Evolutionary conservation across 2,113 vertebrate species (phyloP).

Genomic region (Copsychus sechellarum): DNA sequence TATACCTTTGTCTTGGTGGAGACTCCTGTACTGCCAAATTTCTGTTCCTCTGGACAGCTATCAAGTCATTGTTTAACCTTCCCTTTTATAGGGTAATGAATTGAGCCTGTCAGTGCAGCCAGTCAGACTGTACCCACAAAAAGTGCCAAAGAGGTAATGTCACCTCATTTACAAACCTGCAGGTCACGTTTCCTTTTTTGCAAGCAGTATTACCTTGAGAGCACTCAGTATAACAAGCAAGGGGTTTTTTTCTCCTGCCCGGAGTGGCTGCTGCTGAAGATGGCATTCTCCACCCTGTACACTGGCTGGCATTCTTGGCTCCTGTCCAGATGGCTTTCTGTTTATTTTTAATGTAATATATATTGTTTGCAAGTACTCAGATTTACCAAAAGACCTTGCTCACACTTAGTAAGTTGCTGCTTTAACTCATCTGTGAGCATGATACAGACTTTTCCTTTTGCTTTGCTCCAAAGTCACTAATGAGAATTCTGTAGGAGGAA

Average conservation of each 20-base stretch:
- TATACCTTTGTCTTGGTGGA: not conserved
- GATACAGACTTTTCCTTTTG: not conserved
- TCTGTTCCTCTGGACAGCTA: not conserved
- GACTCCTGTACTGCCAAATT: not conserved
- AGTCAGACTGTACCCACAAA: not conserved
- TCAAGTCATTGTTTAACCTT: slow-evolving; percentile 26
- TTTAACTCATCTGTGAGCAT: not conserved
- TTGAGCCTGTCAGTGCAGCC: not conserved
- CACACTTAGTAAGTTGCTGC: not conserved
- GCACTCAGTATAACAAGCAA: not conserved
- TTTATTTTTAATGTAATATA: not conserved
- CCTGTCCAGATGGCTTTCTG: not conserved
- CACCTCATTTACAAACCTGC: slow-evolving; percentile 18
- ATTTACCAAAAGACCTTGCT: not conserved
- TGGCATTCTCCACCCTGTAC: not conserved
- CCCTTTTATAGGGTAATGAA: not conserved
- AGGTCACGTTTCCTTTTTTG: not conserved
- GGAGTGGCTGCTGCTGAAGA: not conserved
- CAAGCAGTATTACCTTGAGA: not conserved
- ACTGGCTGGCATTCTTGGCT: not conserved
- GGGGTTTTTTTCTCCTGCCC: not conserved
- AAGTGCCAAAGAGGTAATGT: not conserved
- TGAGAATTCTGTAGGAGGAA: not conserved
- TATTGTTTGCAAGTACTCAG: not conserved
- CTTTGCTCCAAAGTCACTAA: not conserved